Base-by-base conservation (phyloP, 2,797 vertebrate genomes). In the Sternotherus odoratus region DNA sequence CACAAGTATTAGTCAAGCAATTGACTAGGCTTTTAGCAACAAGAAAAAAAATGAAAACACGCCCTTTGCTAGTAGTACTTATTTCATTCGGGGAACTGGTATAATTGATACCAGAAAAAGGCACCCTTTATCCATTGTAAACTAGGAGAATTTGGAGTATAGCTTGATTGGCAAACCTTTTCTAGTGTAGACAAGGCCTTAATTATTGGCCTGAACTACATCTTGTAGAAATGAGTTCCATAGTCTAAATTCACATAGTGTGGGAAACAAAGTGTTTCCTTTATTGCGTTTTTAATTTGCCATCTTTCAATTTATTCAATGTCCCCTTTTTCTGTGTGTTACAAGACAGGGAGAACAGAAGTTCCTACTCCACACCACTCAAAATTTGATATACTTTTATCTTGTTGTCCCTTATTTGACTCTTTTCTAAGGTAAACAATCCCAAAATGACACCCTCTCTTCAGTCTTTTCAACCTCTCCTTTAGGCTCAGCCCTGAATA, bases 231-330 rank as follows among this genome's bases (percentile, higher is more conserved):
- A 33, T 43, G 5, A 28, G 79, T 74, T 88, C 12, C 10, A n/a
- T 3, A 16, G 54, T 0, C 5, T 75, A 69, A 81, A 79, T 19
- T 33, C 15, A 60, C 33, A 15, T 33, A 60, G 30, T 33, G 12
- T 30, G 43, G n/a, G 57, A 15, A 60, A 60, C 33, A 33, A 60
- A 33, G 28, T 60, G 30, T 33, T 60, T 60, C 15, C 30, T 33
- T 60, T 33, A 60, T 8, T 60, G 57, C 6, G 1, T 75, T 94
- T 94, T 88, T 43, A 90, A 80, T 54, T 17, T 50, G 6, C n/a
- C 79, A 2, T 10, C 60, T 77, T 33, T 60, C 30, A 60, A 6
- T 81, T 60, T 23, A 56, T 54, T 81, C 3, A 79, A 43, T 28
- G 72, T 6, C 5, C 0, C 12, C 82, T 72, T 49, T 8, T 0